Base-by-base conservation (phyloP, 2,113 vertebrate genomes). In the Ascaphus truei region DNA sequence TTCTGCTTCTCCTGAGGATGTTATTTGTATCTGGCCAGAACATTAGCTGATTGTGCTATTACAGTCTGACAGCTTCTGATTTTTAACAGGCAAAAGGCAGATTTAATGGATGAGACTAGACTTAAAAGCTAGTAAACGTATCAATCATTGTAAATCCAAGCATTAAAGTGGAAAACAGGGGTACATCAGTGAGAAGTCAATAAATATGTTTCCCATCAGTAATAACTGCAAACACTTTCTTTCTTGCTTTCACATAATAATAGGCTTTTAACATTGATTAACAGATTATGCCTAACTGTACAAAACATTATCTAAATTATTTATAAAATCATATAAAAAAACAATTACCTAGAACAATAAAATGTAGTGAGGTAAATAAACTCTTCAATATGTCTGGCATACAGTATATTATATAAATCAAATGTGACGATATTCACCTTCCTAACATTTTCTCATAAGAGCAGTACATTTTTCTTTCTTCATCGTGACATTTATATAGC, bases 31-130 rank as follows among this genome's bases (percentile, higher is more conserved):
- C 80, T 88, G 79, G 76, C 60, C 80, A 71, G 80, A 84, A 68
- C 71, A 72, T 83, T 83, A 83, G 74, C 69, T 77, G 79, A 79
- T 75, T 62, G 13, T 59, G 64, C 68, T 77, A 48, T 80, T 86
- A 83, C 71, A 73, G 6, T 61, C 63, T 90, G 88, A 86, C 85
- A 90, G 80, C 77, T 83, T 75, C 78, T 79, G 81, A 80, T 78
- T 89, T 84, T 88, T 78, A 86, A 73, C 81, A 82, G 77, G 76
- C 77, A 57, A 78, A 78, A 79, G 31, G 63, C 79, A 82, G 74
- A 86, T 79, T 75, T 88, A 88, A 90, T 90, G 88, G 85, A 84
- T 63, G 62, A 71, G 77, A 83, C 80, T 79, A 68, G 83, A 77
- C 76, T 83, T 85, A 84, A 84, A 87, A 89, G 81, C 83, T 75